Conservation (phyloP, 2,888 invertebrate species). For the Zygaena filipendulae region DNA sequence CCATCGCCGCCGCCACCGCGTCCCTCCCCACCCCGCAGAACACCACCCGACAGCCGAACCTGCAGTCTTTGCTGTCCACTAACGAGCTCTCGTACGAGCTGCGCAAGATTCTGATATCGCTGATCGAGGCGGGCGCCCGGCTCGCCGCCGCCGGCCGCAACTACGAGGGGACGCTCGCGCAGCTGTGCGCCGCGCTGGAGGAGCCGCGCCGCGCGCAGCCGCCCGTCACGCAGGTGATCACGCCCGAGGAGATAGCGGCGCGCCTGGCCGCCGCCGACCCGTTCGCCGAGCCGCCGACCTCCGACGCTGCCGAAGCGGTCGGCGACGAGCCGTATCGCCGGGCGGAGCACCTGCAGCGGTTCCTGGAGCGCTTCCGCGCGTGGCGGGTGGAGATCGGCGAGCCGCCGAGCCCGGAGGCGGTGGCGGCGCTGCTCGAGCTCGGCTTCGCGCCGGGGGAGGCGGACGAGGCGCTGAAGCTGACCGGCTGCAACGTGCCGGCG, state of each 20-base stretch:
- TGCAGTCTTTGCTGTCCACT: constrained; percentile 50
- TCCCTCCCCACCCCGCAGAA: constrained; percentile 39
- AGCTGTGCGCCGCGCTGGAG: constrained; percentile 45
- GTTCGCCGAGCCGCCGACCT: constrained; percentile 5
- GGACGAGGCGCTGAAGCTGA: constrained; percentile 37
- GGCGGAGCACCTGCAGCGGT: constrained; percentile 44
- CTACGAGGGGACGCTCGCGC: constrained; percentile 44
- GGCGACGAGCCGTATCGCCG: constrained; percentile 29
- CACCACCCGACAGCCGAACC: constrained; percentile 41
- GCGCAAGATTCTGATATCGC: constrained; percentile 49
- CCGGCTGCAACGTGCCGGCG: constrained; percentile 52
- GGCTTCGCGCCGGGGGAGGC: constrained; percentile 43
- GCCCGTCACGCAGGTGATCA: constrained; percentile 41
- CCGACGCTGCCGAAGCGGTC: constrained; percentile 17
- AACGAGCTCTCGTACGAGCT: constrained; percentile 52
- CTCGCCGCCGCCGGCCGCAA: constrained; percentile 50
- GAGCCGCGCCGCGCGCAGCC: constrained; percentile 31
- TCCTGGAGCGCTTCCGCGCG: constrained; percentile 46
- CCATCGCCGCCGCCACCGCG: constrained; percentile 53
- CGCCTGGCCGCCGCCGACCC: constrained; percentile 23
- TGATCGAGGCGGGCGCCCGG: constrained; percentile 54
- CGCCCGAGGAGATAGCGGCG: constrained; percentile 48
- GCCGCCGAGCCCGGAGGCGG: constrained; percentile 37
- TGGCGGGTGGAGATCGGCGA: constrained; percentile 44
- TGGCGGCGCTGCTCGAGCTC: constrained; percentile 37